Evolutionary conservation across 1,140 invertebrate genomes (phyloP), one percentile per base, ranked within the genome.

Genomic region (Hyposmocoma kahamanoa): DNA sequence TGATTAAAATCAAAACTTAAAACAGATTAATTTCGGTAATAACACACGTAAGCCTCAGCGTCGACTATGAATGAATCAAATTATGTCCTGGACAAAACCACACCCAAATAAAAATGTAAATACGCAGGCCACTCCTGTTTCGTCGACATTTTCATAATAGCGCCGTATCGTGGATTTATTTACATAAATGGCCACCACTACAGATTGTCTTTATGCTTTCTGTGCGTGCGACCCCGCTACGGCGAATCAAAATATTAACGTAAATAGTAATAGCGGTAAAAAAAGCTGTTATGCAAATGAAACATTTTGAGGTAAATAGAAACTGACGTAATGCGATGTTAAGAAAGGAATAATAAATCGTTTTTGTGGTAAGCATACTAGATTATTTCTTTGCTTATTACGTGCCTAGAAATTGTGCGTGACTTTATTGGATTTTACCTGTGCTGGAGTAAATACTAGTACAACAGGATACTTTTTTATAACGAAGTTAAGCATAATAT

Each of bases 271-370:
- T 72, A 67, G 67, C 69, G 62, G 79, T 65, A 84, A 84, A 83
- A 84, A 84, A 82, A 80, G 77, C 75, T 73, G 82, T 84, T 84
- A 84, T 83, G 81, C 78, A 81, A 84, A 84, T 84, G 72, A 81
- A 84, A 80, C 77, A 78, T 82, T 83, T 78, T 74, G 71, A 73
- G 67, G 75, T 78, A 84, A 84, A 84, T 81, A 78, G 67, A 69
- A 72, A 78, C 59, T 83, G 78, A 81, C 67, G 72, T 84, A 72
- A 75, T 69, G 50, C 59, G 69, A 68, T 67, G 67, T 70, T 72
- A 72, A 69, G 70, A 67, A 72, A 76, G 55, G 66, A 69, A 79
- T 75, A 73, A 77, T 79, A 70, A 81, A 81, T 74, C 67, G 70
- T 72, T 76, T 67, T 73, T 61, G 56, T 67, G 51, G 48, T 52